A percentile compares a stretch with the other conserved stretches of the same genome.
Evolutionary conservation across 2,888 invertebrate species (phyloP).

Genomic region (Atethmia centrago): DNA sequence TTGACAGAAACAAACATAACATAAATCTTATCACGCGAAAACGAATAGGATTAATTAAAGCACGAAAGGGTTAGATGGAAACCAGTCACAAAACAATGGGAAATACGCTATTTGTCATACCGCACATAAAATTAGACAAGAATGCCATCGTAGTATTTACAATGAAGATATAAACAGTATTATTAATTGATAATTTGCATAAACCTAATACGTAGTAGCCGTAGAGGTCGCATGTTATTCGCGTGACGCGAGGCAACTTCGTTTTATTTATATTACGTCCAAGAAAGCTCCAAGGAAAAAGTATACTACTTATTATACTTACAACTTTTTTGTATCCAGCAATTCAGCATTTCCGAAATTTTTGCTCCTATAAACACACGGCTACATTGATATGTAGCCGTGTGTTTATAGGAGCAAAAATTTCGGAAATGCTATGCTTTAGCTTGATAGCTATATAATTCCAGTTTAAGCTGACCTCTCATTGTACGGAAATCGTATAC

Average conservation of each 20-base stretch:
- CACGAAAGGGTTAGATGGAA: conserved; percentile 30
- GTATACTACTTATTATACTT: conserved; percentile 27
- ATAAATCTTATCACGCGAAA: conserved; percentile 31
- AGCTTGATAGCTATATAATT: no score
- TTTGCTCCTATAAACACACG: no score
- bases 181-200: conserved; percentile 71
- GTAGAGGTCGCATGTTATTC: conserved; percentile 62
- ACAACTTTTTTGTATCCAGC: conserved; percentile 26
- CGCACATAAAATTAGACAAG: conserved; percentile 19
- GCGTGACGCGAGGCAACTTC: conserved; percentile 67
- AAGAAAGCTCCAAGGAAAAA: conserved; percentile 68
- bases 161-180: conserved; percentile 54
- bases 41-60: conserved; percentile 38
- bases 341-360: conserved; percentile 30
- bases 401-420: conserved; percentile 29
- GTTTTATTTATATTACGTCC: conserved; percentile 51
- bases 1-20: conserved; percentile 36
- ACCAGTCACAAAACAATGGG: conserved; percentile 24
- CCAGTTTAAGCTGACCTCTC: no score
- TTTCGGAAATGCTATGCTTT: conserved; percentile 27
- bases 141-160: conserved; percentile 52
- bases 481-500: no score
- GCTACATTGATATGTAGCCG: no score
- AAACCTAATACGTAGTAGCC: conserved; percentile 67
- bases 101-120: conserved; percentile 52